Base-by-base conservation (phyloP, 2,888 invertebrate species). In the Acleris holmiana region DNA sequence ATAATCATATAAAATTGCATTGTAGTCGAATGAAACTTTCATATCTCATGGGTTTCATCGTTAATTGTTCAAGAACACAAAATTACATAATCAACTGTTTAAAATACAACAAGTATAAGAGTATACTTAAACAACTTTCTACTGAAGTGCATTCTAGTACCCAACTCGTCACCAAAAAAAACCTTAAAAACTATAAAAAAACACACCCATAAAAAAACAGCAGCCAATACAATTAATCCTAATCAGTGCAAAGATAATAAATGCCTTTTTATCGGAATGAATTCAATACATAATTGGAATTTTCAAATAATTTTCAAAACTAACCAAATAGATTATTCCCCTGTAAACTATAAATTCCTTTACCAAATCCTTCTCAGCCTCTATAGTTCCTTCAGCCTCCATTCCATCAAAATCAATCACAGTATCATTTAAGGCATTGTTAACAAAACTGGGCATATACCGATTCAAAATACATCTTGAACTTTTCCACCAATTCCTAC, bases 231-330 rank as follows among this genome's bases (percentile, higher is more conserved):
- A 50, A 65, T 62, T 65, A 60, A 60, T 49, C 55, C 60, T 65
- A 65, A 60, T 65, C 60, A 65, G 65, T 65, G 65, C 65, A 60
- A 60, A 57, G 44, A n/a, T 59, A 59, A 64, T 64, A 65, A 65
- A 65, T 60, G 59, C 59, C 65, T 60, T 64, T 64, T 46, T 19
- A 60, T 35, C 49, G 65, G 65, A 65, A 65, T 65, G 65, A 55
- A 46, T 47, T 18, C 21, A 47, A 60, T 50, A 55, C 59, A 40
- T 49, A 46, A 60, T 54, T 55, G 48, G 59, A 50, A 65, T 55
- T 59, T 44, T 25, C 19, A 60, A 47, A 41, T 17, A 41, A 50
- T 57, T 29, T 47, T 25, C 17, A 46, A 47, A 47, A 10, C 55
- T 17, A 48, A 63, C 44, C 25, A 65, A 65, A 55, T 50, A 55